Evolutionary conservation across 2,113 vertebrate species (phyloP), one percentile per base, ranked within the genome.

Genomic region (Chloebia gouldiae): DNA sequence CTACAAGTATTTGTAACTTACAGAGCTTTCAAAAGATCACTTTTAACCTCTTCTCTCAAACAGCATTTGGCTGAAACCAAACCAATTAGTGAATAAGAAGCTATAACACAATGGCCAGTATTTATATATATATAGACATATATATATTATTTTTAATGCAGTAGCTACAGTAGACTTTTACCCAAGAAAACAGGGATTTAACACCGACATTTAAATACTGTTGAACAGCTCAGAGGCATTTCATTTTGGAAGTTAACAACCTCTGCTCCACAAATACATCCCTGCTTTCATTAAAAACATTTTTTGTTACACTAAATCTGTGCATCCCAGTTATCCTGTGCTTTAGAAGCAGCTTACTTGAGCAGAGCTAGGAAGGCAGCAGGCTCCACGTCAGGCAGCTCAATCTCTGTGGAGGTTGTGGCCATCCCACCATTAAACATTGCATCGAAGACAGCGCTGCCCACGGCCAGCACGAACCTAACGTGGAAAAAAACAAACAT

Each of bases 361-460:
- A 99, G 98, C 94, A 99, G 96, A 3, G 99, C 98, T 30, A 99
- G 97, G 96, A 99, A 99, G 51, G 99, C 99, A 14, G 99, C 99
- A 2, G 99, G 98, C 73, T 99, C 99, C 89, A 99, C 99, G 12
- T 99, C 99, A 2, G 99, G 99, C 76, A 99, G 98, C 95, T 99
- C 99, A 5, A 99, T 99, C 96, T 99, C 99, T 1, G 99, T 98
- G 17, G 99, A 99, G 1, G 99, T 99, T 45, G 99, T 99, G 80
- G 99, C 99, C 99, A 99, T 99, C 12, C 99, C 99, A 3, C 99
- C 99, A 35, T 99, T 99, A 88, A 99, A 99, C 99, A 99, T 99
- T 3, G 99, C 99, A 85, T 99, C 99, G 27, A 99, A 99, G 84
- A 99, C 99, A 0, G 99, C 99, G 1, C 99, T 99, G 92, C 99